These are phyloP conservation scores for Crepidodera aurea DNA, from an alignment of 2,888 invertebrate genomes.

Conservation along the genomic window DNA sequence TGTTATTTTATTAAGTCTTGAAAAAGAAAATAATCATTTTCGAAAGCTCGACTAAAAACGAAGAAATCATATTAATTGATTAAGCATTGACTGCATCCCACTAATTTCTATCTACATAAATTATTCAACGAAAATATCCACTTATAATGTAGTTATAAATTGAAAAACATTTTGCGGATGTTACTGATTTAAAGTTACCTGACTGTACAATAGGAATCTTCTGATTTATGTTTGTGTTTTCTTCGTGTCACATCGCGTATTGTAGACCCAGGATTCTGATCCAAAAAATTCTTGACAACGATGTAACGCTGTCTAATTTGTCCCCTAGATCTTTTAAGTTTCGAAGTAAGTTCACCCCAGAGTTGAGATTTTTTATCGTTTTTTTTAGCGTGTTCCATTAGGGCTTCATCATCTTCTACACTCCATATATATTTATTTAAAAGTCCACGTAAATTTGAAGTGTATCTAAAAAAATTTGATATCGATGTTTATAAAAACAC, in stretches of 20 bases:
- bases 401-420: conserved; percentile 67
- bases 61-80: too few species aligned
- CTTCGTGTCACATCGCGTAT: conserved; percentile 61
- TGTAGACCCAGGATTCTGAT: conserved; percentile 61
- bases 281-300: conserved; percentile 65
- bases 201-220: conserved; percentile 33
- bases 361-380: conserved; percentile 57
- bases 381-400: conserved; percentile 65
- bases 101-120: too few species aligned
- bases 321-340: conserved; percentile 66
- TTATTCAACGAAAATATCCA: too few species aligned
- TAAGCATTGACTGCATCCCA: too few species aligned
- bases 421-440: conserved; percentile 67
- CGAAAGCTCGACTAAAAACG: too few species aligned
- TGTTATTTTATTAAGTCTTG: too few species aligned
- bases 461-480: conserved; percentile 30
- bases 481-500: neutral
- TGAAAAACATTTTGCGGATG: too few species aligned
- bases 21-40: too few species aligned
- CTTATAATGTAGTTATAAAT: too few species aligned
- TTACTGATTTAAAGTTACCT: neutral
- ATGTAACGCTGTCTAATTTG: conserved; percentile 69
- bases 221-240: conserved; percentile 27
- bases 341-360: conserved; percentile 66
- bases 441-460: conserved; percentile 35